Evolutionary conservation across 2,888 invertebrate genomes (phyloP), one percentile per base, ranked within the genome.

Genomic region (Rhimphoctona megacephalus): DNA sequence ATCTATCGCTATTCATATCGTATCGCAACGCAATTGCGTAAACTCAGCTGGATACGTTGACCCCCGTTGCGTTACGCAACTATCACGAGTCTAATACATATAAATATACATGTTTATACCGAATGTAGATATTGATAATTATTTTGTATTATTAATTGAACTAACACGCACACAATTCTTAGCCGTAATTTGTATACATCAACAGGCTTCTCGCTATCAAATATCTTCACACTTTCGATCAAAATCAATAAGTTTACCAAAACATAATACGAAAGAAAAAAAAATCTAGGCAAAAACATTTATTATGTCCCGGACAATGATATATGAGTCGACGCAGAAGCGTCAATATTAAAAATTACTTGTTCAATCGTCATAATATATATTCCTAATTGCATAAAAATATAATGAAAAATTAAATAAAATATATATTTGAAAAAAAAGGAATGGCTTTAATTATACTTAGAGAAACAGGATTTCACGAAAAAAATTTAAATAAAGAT

Each of bases 1-100:
- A 88, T 88, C 88, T 90, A 89, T 88, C 88, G 88, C 93, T 93
- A 93, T 93, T 93, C 93, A 93, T 93, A 93, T 93, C 91, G 89
- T 92, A 91, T 91, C 91, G 91, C 91, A 93, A 91, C 93, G 93
- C 93, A 93, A 93, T 93, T 93, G 93, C 93, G 93, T 94, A 94
- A 93, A 94, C 91, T 91, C 89, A 81, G 89, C 90, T 90, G 92
- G 93, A 93, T 94, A 92, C 94, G 91, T 93, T 94, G 94, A 94
- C 94, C 94, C 92, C 92, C 91, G 90, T 76, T 33, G 66, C 66
- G 84, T 89, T 89, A 85, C 86, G 87, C 86, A 90, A 89, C 81
- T 67, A 83, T 69, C 72, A 64, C 69, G 52, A 70, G 57, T 83
- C 70, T 74, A 76, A 57, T 81, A 73, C 43, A 64, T 36, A 67